Evolutionary conservation across 2,797 vertebrate genomes (phyloP), one percentile per base, ranked within the genome.

Genomic region (Betta splendens): DNA sequence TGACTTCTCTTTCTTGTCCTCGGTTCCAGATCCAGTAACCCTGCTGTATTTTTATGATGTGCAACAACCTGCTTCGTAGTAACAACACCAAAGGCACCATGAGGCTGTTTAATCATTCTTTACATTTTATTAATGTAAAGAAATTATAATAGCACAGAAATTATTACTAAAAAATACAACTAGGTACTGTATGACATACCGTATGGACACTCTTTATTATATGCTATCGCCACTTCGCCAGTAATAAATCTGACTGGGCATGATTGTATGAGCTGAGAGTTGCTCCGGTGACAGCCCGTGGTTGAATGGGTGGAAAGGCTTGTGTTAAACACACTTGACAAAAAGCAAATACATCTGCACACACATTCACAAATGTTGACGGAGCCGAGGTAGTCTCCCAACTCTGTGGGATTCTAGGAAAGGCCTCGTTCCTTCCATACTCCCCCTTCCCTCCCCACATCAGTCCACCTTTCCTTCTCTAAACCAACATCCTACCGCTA

Each of bases 21-120:
- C 55, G 15, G 7, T 69, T 46, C 60, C 75, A 79, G 56, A 68
- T 72, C 69, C 54, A 52, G 69, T 54, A 64, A 72, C 75, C 7
- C 57, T 50, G 53, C 38, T 75, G 44, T 85, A 77, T 86, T 78
- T 85, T 76, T 43, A 79, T 29, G 3, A 23, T 61, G 51, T 67
- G 67, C 43, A 16, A 79, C 75, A 81, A 83, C 80, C 72, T 64
- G 52, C 60, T 84, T 35, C 78, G 66, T 73, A 76, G 77, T 69
- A 85, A 87, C 85, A 52, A 57, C 54, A 66, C 67, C 45, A 42
- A 62, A 70, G 25, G 56, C 59, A 53, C 29, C 48, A 28, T 18
- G 64, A 63, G 63, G 47, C 68, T 68, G 40, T 20, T 13, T 39
- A 69, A 66, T 57, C 31, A 64, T 40, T 58, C 33, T 55, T 72